These are phyloP conservation scores for Grammomys surdaster DNA, from an alignment of 2,113 vertebrate genomes.

Conservation along the genomic window DNA sequence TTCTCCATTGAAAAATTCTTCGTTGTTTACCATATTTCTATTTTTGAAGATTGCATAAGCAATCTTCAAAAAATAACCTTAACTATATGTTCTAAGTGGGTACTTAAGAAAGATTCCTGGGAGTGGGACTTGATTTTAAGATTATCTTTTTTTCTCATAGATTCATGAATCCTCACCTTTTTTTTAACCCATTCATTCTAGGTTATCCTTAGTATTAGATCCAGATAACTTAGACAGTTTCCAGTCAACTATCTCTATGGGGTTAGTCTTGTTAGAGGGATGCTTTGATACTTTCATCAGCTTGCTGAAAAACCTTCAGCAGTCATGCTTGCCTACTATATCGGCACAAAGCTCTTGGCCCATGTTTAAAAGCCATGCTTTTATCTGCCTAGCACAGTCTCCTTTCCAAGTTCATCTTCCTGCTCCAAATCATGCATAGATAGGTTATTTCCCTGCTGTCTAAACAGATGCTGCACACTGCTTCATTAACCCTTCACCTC, in stretches of 20 bases:
- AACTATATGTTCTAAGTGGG: background rate
- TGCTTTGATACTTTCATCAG: background rate
- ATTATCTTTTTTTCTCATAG: background rate
- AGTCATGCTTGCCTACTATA: background rate
- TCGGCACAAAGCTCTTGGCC: background rate
- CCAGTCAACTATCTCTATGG: background rate
- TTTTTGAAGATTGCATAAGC: background rate
- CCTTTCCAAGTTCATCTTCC: background rate
- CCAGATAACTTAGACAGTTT: background rate
- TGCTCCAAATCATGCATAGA: background rate
- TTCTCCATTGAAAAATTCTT: background rate
- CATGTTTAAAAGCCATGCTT: background rate
- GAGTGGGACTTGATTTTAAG: constrained; percentile 7
- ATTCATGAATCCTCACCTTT: background rate
- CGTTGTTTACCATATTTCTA: background rate
- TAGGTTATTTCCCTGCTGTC: background rate
- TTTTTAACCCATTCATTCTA: background rate
- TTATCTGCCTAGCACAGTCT: background rate
- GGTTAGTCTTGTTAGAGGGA: background rate
- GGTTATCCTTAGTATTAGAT: background rate
- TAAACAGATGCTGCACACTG: background rate
- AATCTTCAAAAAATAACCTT: background rate
- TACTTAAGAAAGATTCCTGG: constrained; percentile 13
- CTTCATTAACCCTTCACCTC: background rate
- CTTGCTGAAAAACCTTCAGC: background rate